A percentile compares a stretch with the other conserved stretches of the same genome.
Evolutionary conservation across 1,140 invertebrate species (phyloP).

Genomic region (Conus ventricosus): DNA sequence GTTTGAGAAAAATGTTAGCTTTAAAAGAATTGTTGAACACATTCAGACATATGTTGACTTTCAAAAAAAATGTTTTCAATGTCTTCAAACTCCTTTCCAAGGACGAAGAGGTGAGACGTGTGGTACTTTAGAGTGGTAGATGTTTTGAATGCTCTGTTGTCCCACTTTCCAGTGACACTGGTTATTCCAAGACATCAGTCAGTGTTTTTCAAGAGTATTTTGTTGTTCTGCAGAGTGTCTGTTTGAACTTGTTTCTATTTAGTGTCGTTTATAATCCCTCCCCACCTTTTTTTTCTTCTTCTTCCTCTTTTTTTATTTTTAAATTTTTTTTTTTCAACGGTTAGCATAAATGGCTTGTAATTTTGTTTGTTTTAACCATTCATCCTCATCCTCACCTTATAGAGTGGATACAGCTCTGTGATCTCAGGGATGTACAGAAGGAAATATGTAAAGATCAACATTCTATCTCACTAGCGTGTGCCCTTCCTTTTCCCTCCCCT

Average conservation of each 20-base stretch:
- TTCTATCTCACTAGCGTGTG: too few relatives aligned
- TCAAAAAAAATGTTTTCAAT: not conserved
- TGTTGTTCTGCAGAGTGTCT: too few relatives aligned
- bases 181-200: not conserved
- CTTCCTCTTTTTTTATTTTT: not conserved
- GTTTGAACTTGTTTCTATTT: too few relatives aligned
- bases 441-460: not conserved
- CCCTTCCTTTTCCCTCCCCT: too few relatives aligned
- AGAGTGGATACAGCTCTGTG: not conserved
- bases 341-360: not conserved
- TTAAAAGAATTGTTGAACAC: not conserved
- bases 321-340: not conserved
- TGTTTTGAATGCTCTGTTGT: slow-evolving; percentile 7
- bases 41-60: not conserved
- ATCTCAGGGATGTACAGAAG: slow-evolving; percentile 13
- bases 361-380: not conserved
- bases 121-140: slow-evolving; percentile 12
- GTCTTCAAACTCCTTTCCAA: not conserved
- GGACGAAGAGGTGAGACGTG: slow-evolving; percentile 8
- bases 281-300: not conserved
- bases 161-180: not conserved
- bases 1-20: not conserved
- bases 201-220: not conserved
- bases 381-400: not conserved
- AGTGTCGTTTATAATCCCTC: too few relatives aligned